Base-by-base conservation (phyloP, 1,140 invertebrate species). In the Drosophila funebris region DNA sequence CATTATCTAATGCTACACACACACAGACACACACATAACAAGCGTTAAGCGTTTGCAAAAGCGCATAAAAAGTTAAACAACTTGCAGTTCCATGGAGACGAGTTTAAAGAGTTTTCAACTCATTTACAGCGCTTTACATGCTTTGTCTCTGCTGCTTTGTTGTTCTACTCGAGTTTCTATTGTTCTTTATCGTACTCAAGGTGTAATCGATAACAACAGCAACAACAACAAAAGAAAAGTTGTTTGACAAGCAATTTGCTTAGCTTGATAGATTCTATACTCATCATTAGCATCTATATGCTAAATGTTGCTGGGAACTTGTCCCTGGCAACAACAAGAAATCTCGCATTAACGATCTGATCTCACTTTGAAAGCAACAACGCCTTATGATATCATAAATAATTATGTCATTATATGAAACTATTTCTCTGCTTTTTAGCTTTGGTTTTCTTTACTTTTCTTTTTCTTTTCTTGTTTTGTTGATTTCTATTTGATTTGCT, bases 161-260 rank as follows among this genome's bases (percentile, higher is more conserved):
- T 8, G 16, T 29, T 7, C 29, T 7, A n/a, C 24, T 14, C 20
- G n/a, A 16, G 13, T 27, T 18, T 8, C 54, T 37, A 67, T 67
- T 72, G 69, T 58, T 52, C 61, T 72, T 43, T 41, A 24, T 16
- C 9, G 27, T 70, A 16, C 50, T 66, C 61, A 71, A 71, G 68
- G 61, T 50, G 43, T 27, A 44, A 44, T 58, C 58, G 53, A 20
- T 29, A 43, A 9, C 33, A 36, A 58, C 58, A 58, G 33, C 41
- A 18, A 64, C 56, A 66, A 46, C 5, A 36, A 13, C 44, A 44
- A 56, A 22, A 36, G 18, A 46, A 46, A 18, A 52, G 14, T 29
- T 48, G 29, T 58, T 58, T 44, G 18, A 9, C 61, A 16, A 54
- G 16, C 36, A 22, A 31, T 54, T 54, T 43, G 39, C 36, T 24